Evolutionary conservation across 2,888 invertebrate genomes (phyloP).

Genomic region (Prosopocoilus inquinatus): DNA sequence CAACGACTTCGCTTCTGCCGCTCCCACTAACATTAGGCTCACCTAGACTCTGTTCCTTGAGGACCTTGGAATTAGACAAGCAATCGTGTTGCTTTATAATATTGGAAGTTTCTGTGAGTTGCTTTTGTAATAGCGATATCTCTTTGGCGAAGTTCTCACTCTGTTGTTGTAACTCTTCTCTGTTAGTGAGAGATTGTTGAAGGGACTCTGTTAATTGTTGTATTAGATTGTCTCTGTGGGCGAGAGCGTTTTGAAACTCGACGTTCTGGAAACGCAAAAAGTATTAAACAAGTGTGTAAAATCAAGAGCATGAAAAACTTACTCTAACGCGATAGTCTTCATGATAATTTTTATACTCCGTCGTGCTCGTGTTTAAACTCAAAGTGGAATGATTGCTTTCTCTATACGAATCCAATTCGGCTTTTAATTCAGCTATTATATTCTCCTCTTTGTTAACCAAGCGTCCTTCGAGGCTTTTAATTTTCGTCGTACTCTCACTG

Average conservation of each 20-base stretch:
- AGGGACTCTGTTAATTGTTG: constrained; percentile 70
- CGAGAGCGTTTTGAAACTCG: constrained; percentile 70
- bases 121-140: constrained; percentile 54
- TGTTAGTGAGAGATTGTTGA: constrained; percentile 62
- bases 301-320: constrained; percentile 38
- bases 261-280: constrained; percentile 58
- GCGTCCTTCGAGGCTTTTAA: constrained; percentile 51
- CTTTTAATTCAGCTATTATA: constrained; percentile 51
- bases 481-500: constrained; percentile 15
- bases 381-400: constrained; percentile 55
- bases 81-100: constrained; percentile 42
- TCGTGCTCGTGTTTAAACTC: constrained; percentile 61
- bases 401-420: constrained; percentile 53
- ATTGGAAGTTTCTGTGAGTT: constrained; percentile 51
- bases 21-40: background rate
- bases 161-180: constrained; percentile 61
- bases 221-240: constrained; percentile 68
- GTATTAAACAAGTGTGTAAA: constrained; percentile 9
- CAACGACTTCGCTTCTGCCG: background rate
- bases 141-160: constrained; percentile 62
- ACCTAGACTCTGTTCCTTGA: background rate
- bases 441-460: constrained; percentile 52
- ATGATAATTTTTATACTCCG: constrained; percentile 71
- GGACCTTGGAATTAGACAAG: background rate
- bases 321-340: constrained; percentile 71